phyloP scores from a whole-genome alignment of 2,888 invertebrate species.

The Stenotaenia linearis region DNA sequence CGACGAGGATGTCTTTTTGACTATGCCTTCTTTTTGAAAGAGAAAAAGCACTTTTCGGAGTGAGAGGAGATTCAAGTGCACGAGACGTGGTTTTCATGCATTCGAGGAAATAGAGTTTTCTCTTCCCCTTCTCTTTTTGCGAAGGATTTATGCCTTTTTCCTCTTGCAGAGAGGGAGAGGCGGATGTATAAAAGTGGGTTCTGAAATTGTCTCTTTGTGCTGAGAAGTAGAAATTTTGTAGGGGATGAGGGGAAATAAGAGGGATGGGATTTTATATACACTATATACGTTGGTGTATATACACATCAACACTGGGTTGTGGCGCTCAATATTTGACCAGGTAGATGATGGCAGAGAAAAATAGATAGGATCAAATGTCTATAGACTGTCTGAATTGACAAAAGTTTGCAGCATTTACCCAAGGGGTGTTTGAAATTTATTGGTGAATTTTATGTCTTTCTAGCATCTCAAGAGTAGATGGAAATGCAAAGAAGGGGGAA shows the following conservation, averaged over 20 bases:
- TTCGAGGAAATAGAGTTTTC: slow-evolving; percentile 11
- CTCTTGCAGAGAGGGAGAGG: neutral
- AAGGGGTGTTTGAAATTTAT: slow-evolving; percentile 16
- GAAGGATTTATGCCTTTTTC: slow-evolving; percentile 13
- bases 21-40: neutral
- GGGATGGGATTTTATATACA: neutral
- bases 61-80: slow-evolving; percentile 23
- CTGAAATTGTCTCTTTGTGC: slow-evolving; percentile 23
- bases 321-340: neutral
- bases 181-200: slow-evolving; percentile 20
- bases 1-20: slow-evolving; percentile 4
- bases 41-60: slow-evolving; percentile 23
- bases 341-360: slow-evolving; percentile 8
- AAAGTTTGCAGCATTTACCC: slow-evolving; percentile 1
- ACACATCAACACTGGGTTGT: neutral
- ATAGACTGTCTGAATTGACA: slow-evolving; percentile 3
- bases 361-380: slow-evolving; percentile 22
- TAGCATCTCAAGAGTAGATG: neutral
- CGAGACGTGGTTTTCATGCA: slow-evolving; percentile 26
- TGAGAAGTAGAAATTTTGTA: slow-evolving; percentile 4
- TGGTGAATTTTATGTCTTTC: slow-evolving; percentile 19
- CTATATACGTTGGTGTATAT: neutral
- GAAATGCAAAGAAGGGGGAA: neutral
- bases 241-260: neutral
- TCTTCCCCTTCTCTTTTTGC: slow-evolving; percentile 5